Base-by-base conservation (phyloP, 2,888 invertebrate genomes). In the Acronicta leporina region DNA sequence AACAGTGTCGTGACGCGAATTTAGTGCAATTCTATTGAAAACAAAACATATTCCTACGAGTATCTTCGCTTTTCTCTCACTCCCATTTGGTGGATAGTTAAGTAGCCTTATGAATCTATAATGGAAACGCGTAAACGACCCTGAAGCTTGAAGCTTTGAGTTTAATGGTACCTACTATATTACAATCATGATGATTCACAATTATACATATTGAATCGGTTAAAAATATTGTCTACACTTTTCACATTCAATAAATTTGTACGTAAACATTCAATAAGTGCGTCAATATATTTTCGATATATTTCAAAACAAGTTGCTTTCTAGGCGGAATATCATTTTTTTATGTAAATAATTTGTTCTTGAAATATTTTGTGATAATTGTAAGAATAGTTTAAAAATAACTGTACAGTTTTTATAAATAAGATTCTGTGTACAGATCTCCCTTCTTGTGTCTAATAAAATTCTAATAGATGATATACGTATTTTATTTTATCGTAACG, bases 361-460 rank as follows among this genome's bases (percentile, higher is more conserved):
- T 71, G 49, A 59, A 58, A 60, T 71, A 66, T 58, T 66, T 65
- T 63, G 59, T 73, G 55, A 66, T 75, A 68, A 68, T 73, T 52
- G 53, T 79, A 76, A 74, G 74, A 64, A 48, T 73, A 73, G 61
- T 52, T 56, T 53, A 53, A 58, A 63, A 49, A 45, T 77, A 66
- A 59, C 72, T 76, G 76, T 76, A 76, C 78, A 76, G 73, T 68
- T 75, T 66, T 71, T 63, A 67, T 63, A 61, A 67, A 51, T 78
- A 76, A 75, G 73, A 64, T 73, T 69, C 63, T 67, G 45, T 76
- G 78, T 76, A 76, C 76, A 76, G 73, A 73, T 77, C n/a, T n/a
- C 51, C 63, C 54, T 68, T 68, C 56, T 75, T 77, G 72, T 77
- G 75, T 75, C 75, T 78, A 78, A 78, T 78, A 73, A 76, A 77